These are phyloP conservation scores for Bombus polaris DNA, from an alignment of 1,140 invertebrate genomes.

Conservation along the genomic window DNA sequence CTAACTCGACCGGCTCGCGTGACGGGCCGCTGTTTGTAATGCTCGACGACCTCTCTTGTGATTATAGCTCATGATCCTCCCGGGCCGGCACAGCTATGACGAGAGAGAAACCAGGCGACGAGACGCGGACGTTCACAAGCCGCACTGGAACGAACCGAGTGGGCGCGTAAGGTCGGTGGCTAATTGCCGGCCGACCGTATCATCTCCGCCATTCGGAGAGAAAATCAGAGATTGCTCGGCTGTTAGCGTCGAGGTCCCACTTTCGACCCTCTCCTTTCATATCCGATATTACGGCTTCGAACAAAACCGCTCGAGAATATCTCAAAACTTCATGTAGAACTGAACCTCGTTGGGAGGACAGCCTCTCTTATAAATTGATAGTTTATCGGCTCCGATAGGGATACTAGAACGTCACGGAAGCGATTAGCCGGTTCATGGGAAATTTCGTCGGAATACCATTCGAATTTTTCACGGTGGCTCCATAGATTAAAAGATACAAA, in stretches of 20 bases:
- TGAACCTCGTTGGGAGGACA: not conserved
- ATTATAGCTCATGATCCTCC: slow-evolving; percentile 58
- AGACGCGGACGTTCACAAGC: slow-evolving; percentile 38
- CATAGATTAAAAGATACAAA: slow-evolving; percentile 62
- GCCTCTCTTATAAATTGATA: not conserved
- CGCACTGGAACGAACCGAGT: slow-evolving; percentile 19
- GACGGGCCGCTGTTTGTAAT: slow-evolving; percentile 63
- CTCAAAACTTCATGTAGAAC: not conserved
- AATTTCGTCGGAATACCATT: slow-evolving; percentile 54
- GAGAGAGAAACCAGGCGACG: slow-evolving; percentile 37
- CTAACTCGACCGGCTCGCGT: slow-evolving; percentile 65
- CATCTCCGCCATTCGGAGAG: slow-evolving; percentile 5
- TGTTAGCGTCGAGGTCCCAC: not conserved
- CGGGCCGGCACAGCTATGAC: slow-evolving; percentile 18
- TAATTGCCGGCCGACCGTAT: slow-evolving; percentile 44
- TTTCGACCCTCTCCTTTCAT: not conserved
- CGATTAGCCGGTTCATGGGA: slow-evolving; percentile 37
- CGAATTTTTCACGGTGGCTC: slow-evolving; percentile 47
- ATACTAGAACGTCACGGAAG: slow-evolving; percentile 43
- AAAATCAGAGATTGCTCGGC: slow-evolving; percentile 35
- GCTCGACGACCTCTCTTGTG: slow-evolving; percentile 45
- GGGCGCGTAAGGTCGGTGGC: slow-evolving; percentile 58
- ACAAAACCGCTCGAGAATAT: not conserved
- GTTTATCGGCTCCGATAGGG: slow-evolving; percentile 1
- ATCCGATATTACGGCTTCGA: not conserved